Evolutionary conservation across 2,888 invertebrate genomes (phyloP).

Genomic region (Eilema griseolum): DNA sequence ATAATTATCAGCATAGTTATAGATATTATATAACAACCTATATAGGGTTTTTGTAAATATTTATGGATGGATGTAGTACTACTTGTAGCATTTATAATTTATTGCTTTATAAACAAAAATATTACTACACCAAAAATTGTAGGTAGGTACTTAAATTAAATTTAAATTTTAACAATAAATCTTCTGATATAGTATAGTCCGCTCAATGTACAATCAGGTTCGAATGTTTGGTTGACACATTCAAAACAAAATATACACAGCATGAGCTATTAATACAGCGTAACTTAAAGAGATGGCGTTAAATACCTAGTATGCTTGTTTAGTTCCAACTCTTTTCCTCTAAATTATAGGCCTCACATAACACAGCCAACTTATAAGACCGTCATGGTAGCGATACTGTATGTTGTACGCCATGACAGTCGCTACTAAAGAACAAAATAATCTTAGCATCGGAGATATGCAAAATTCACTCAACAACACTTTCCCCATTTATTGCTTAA

Average conservation of each 20-base stretch:
- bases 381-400: too few relatives aligned
- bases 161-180: not conserved
- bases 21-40: not conserved
- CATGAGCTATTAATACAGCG: too few relatives aligned
- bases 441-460: not conserved
- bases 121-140: constrained; percentile 11
- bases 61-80: not conserved
- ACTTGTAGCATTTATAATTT: constrained; percentile 39
- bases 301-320: too few relatives aligned
- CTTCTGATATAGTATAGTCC: not conserved
- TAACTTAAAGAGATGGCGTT: too few relatives aligned
- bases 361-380: too few relatives aligned
- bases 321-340: too few relatives aligned
- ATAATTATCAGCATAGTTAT: not conserved
- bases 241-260: too few relatives aligned
- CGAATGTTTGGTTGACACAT: not conserved
- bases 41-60: constrained; percentile 17
- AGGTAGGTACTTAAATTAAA: constrained; percentile 18
- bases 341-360: too few relatives aligned
- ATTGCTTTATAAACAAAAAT: constrained; percentile 28
- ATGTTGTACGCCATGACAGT: not conserved
- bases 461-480: not conserved
- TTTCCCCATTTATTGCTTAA: not conserved
- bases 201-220: not conserved
- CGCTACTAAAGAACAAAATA: not conserved